phyloP scores from a whole-genome alignment of 2,888 invertebrate species.

The Meiosimyza decipiens region DNA sequence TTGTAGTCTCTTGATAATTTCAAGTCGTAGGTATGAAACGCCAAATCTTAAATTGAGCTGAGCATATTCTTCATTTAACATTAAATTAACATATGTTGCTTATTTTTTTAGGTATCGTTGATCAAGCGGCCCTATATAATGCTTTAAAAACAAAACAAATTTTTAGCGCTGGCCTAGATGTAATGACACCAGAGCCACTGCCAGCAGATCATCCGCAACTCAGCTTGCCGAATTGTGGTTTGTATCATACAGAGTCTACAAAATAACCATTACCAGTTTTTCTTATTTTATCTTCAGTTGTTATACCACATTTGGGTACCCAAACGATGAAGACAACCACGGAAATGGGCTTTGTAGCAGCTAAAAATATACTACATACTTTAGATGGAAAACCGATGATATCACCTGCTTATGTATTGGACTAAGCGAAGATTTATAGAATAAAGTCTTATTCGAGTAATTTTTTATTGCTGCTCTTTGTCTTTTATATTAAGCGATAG shows the following conservation, averaged over 20 bases:
- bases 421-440: background rate
- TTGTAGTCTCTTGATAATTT: no score
- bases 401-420: constrained; percentile 67
- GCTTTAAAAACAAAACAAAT: constrained; percentile 81
- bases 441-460: background rate
- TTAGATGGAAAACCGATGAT: constrained; percentile 78
- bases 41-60: no score
- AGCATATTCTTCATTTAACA: no score
- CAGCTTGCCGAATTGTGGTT: constrained; percentile 84
- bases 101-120: constrained; percentile 71
- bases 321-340: constrained; percentile 81
- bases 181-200: constrained; percentile 91
- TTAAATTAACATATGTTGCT: background rate
- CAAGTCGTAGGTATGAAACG: no score
- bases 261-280: background rate
- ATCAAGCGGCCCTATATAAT: constrained; percentile 82
- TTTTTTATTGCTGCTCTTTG: constrained; percentile 33
- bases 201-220: constrained; percentile 82
- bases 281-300: constrained; percentile 68
- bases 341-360: constrained; percentile 83
- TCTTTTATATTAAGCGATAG: constrained; percentile 51
- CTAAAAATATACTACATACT: constrained; percentile 81
- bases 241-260: constrained; percentile 14
- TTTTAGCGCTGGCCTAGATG: constrained; percentile 91
- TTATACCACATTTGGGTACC: constrained; percentile 89